Base-by-base conservation (phyloP, 1,140 invertebrate species). In the Plectrocnemia conspersa region DNA sequence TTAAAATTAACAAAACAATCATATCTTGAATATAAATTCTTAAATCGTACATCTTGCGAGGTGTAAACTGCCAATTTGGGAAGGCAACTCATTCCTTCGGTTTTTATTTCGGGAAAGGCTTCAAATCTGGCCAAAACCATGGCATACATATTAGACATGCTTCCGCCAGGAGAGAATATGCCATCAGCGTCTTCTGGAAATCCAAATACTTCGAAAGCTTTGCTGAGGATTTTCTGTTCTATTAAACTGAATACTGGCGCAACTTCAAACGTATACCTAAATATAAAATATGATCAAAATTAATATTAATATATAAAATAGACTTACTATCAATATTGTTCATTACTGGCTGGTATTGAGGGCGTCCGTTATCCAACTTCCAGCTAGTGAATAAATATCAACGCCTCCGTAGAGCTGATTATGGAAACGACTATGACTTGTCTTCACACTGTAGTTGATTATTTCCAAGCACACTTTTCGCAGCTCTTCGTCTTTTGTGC, bases 151-250 rank as follows among this genome's bases (percentile, higher is more conserved):
- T 95, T 94, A 0, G 91, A 85, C 1, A 92, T 79, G 52, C 90
- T 91, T 3, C 93, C 93, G 35, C 93, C 87, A n/a, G 86, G 84
- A 32, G 79, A 75, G 47, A 88, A 80, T n/a, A 88, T 85, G 2
- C 85, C 85, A 65, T 88, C 85, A 1, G 79, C 83, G 22, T 77
- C 64, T 49, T 63, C 41, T 22, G 61, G 36, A 66, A 79, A 91
- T 0, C 88, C 88, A 54, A 91, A 77, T 6, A 86, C 63, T 5
- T 77, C 64, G 1, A 84, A 69, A 40, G 86, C 78, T 40, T 78
- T 76, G 1, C 71, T 64, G 15, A 90, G 66, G 0, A 89, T 69
- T 63, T 80, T 78, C 13, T 78, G 68, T 62, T 90, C 88, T 21
- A 85, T 78, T 1, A 89, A 64, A 0, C 83, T 85, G 62, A 88